Evolutionary conservation across 2,888 invertebrate species (phyloP), one percentile per base, ranked within the genome.

Genomic region (Helicoverpa assulta): DNA sequence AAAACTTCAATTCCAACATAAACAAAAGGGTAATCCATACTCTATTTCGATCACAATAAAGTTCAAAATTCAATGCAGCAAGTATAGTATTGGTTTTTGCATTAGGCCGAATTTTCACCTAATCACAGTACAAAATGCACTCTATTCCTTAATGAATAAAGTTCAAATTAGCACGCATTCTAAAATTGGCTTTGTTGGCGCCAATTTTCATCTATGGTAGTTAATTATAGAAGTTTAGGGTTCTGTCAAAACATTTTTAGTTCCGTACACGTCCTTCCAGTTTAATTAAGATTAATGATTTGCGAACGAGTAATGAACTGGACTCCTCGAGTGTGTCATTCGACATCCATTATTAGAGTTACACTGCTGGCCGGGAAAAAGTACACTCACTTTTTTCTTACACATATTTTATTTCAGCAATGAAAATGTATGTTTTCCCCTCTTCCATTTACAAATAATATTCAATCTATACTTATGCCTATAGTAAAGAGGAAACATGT

Each of bases 251-350:
- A 83, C 61, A 76, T 83, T 81, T 83, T 83, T 72, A 73, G 73
- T 78, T 69, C 61, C 61, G 55, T 51, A 68, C 65, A 65, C 60
- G 66, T 60, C 55, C 51, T 58, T 72, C 54, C 43, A 47, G 69
- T 70, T 71, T 78, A 83, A 84, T 80, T 73, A 83, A 84, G 85
- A 83, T 82, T 67, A 82, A 83, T 82, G 78, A 78, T 81, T 69
- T 26, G 60, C 55, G 37, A 56, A 58, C 60, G 56, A 47, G 61
- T 69, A 78, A 80, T 69, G 58, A 65, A 58, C 43, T 64, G 56
- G 54, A 61, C 59, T 67, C 67, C 57, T 63, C 18, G 14, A 62
- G 56, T 56, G 61, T 60, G 68, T 72, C 77, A 70, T 81, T 77
- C 54, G 53, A 58, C 68, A 80, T 50, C 21, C 59, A 74, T 82